Conservation (phyloP, 2,888 invertebrate species). For the Leptopilina myrica region DNA sequence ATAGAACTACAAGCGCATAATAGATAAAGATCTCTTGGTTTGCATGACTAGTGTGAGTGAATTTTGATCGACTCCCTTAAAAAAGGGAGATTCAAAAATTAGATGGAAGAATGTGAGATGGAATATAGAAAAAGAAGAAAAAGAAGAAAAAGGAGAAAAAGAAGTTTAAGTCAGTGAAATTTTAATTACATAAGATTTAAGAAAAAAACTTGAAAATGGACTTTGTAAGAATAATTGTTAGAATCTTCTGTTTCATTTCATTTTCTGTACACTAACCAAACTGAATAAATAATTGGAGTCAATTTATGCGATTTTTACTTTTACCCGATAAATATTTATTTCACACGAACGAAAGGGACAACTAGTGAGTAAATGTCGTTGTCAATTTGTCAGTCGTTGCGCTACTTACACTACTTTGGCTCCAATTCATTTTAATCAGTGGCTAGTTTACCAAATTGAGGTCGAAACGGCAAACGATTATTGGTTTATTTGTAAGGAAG, state of each 20-base stretch:
- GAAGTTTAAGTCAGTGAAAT: constrained; percentile 14
- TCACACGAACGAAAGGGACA: too few relatives aligned
- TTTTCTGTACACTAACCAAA: not conserved
- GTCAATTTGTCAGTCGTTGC: too few relatives aligned
- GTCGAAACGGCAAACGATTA: constrained; percentile 17
- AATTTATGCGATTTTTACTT: too few relatives aligned
- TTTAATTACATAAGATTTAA: not conserved
- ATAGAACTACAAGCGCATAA: constrained; percentile 71
- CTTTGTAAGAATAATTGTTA: constrained; percentile 9
- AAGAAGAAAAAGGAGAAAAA: not conserved
- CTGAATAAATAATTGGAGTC: too few relatives aligned
- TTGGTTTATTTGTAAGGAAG: constrained; percentile 20
- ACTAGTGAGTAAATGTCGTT: too few relatives aligned
- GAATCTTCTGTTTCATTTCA: not conserved
- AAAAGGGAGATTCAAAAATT: constrained; percentile 24
- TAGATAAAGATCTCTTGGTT: constrained; percentile 72
- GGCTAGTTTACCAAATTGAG: constrained; percentile 2
- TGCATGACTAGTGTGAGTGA: constrained; percentile 58
- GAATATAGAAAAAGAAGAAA: constrained; percentile 3
- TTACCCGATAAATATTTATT: too few relatives aligned
- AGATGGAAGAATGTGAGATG: constrained; percentile 32
- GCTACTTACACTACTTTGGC: too few relatives aligned
- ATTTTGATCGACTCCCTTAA: constrained; percentile 39
- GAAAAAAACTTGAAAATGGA: constrained; percentile 11
- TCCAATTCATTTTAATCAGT: too few relatives aligned